Base-by-base conservation (phyloP, 2,888 invertebrate genomes). In the Hesperia comma region DNA sequence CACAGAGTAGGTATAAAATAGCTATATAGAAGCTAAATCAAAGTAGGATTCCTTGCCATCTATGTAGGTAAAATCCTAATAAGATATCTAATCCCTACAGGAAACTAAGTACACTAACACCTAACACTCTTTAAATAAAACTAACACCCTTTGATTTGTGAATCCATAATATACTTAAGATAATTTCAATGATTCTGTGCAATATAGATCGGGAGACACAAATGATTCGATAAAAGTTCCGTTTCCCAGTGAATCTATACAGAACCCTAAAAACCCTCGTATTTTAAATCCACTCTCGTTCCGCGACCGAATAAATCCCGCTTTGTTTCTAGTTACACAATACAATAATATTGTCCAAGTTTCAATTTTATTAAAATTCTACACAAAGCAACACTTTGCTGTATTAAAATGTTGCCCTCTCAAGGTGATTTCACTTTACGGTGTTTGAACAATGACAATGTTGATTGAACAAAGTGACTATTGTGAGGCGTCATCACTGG, bases 391-490 rank as follows among this genome's bases (percentile, higher is more conserved):
- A 17, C 49, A 41, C 46, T 58, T 61, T 37, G 7, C 33, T 37
- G 63, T 69, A 58, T 57, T 56, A 41, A 41, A 57, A 54, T 41
- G 40, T 40, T 41, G 19, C 19, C 40, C n/a, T 8, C 21, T n/a
- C n/a, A 12, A 12, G 7, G 14, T 57, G 40, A 41, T 57, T 41
- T 57, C 40, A 21, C 19, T 57, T 57, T 19, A 19, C 56, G 32
- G 26, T 1, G 12, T 55, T 33, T 51, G 53, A 64, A 33, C 67
- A 61, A 61, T 66, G 54, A 60, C 17, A 71, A 73, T 33, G 51
- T 26, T 49, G 49, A 49, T 21, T 49, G 19, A 49, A 21, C 10
- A 37, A 10, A 19, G 19, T 12, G 49, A 49, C 49, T 12, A 10
- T 37, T 12, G 10, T 37, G 3, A 37, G 37, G 37, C 8, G 37